phyloP scores from a whole-genome alignment of 2,888 invertebrate species.

The Hypomecis atomaria region DNA sequence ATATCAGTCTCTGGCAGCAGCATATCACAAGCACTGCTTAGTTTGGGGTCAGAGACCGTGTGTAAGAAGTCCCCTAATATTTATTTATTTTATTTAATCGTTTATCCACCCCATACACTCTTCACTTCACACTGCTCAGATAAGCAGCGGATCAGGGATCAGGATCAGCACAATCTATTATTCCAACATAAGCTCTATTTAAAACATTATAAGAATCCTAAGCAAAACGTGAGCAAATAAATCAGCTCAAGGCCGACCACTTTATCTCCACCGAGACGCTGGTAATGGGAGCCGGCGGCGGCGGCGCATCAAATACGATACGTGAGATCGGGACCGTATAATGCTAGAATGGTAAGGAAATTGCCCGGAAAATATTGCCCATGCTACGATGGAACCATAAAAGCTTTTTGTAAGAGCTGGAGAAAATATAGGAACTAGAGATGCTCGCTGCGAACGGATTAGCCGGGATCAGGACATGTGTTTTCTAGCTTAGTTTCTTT shows the following conservation, averaged over 20 bases:
- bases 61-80: too few species aligned
- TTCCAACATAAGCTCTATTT: background rate
- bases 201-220: conserved; percentile 18
- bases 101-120: too few species aligned
- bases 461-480: background rate
- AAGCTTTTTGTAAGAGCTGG: conserved; percentile 10
- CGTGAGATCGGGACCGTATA: conserved; percentile 12
- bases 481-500: background rate
- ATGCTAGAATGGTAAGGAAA: conserved; percentile 27
- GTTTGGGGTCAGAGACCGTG: too few species aligned
- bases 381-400: conserved; percentile 12
- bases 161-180: too few species aligned
- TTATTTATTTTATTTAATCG: too few species aligned
- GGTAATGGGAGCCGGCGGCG: conserved; percentile 47
- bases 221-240: conserved; percentile 36
- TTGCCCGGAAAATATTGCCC: conserved; percentile 36
- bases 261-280: conserved; percentile 48
- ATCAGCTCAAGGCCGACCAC: conserved; percentile 46
- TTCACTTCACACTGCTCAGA: too few species aligned
- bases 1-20: too few species aligned
- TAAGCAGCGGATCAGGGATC: too few species aligned
- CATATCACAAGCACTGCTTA: too few species aligned
- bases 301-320: conserved; percentile 46
- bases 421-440: background rate
- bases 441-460: background rate